Evolutionary conservation across 2,797 vertebrate species (phyloP).

Genomic region (Caiman crocodilus): DNA sequence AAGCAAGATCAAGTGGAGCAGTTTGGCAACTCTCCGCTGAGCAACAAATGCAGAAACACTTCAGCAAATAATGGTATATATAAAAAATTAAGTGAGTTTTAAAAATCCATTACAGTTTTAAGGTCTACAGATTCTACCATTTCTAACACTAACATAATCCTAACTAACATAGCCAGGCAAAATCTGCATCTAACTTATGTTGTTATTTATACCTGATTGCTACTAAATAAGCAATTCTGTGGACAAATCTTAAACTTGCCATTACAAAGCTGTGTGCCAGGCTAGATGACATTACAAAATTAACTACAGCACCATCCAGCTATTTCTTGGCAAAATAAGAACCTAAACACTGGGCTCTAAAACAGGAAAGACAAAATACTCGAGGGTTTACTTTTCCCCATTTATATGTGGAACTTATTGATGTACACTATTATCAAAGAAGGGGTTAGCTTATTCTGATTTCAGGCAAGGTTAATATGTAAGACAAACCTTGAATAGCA

Average conservation of each 20-base stretch:
- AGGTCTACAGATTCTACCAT: slow-evolving; percentile 61
- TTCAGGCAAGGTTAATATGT: not conserved
- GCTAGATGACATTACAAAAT: not conserved
- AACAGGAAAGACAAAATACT: not conserved
- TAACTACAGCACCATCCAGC: slow-evolving; percentile 16
- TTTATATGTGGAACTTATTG: not conserved
- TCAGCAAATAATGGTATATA: slow-evolving; percentile 63
- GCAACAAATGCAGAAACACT: slow-evolving; percentile 69
- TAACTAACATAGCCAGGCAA: slow-evolving; percentile 29
- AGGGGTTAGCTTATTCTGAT: not conserved
- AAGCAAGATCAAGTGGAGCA: slow-evolving; percentile 63
- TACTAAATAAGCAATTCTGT: slow-evolving; percentile 24
- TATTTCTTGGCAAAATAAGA: not conserved
- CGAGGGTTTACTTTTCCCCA: not conserved
- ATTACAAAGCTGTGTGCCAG: slow-evolving; percentile 15
- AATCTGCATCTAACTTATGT: slow-evolving; percentile 62
- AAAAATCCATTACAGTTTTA: slow-evolving; percentile 69
- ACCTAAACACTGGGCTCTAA: not conserved
- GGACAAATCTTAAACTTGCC: slow-evolving; percentile 45
- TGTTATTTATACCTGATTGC: slow-evolving; percentile 58
- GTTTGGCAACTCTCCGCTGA: slow-evolving; percentile 69
- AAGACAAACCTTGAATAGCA: not conserved
- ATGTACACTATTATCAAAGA: not conserved
- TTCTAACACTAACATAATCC: slow-evolving; percentile 52
- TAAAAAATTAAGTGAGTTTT: slow-evolving; percentile 72